Base-by-base conservation (phyloP, 2,888 invertebrate genomes). In the Erpobdella octoculata region DNA sequence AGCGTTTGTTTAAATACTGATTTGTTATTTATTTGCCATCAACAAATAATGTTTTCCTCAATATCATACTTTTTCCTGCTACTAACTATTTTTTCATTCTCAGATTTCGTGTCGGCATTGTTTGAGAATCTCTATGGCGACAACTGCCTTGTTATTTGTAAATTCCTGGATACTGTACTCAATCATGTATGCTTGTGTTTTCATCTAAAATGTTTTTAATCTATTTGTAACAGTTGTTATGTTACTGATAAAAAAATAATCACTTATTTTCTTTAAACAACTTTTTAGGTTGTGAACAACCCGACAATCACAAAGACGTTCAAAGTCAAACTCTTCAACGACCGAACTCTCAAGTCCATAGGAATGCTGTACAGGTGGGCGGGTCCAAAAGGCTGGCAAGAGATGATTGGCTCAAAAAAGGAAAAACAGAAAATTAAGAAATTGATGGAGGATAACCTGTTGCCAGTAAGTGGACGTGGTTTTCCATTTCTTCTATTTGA, bases 321-420 rank as follows among this genome's bases (percentile, higher is more conserved):
- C n/a, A 69, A 69, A 36, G n/a, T 69, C 18, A 25, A 31, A 35
- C 9, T 69, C 18, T 69, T 69, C 46, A 69, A 69, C 25, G 53
- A 69, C 35, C 31, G 31, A 35, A 28, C 21, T 18, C 21, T 69
- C 15, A 28, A 41, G 25, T 15, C 69, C 1, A n/a, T 69, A 1
- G 48, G 53, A 36, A 33, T 25, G 9, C 53, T 69, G 53, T 69
- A 69, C 58, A 31, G 36, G n/a, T 69, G 69, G 69, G 53, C 53
- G 35, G 69, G 69, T 33, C 31, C 48, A 12, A 69, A 69, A 31
- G 35, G 35, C 21, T 69, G 69, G 69, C 46, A 69, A 37, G 69
- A 69, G 25, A 69, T 69, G 69, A 35, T n/a, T 46, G 58, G 69
- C 46, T 35, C 21, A 1, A 53, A 58, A 58, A 58, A 69, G 25